These are phyloP conservation scores for Eurosta solidaginis DNA, from an alignment of 1,140 invertebrate species.

Conservation along the genomic window DNA sequence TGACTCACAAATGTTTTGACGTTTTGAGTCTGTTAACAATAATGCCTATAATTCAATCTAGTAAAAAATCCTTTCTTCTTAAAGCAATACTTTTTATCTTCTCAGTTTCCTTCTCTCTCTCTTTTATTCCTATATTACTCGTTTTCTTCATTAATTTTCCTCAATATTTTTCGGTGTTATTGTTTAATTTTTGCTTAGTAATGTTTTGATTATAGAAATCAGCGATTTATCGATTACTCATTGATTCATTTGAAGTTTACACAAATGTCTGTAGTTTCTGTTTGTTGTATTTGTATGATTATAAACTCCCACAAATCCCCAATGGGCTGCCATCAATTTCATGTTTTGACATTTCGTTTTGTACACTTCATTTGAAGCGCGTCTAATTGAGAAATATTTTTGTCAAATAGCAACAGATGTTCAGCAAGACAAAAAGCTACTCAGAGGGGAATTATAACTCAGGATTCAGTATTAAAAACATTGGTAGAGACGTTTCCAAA, in stretches of 20 bases:
- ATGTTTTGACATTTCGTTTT: slow-evolving; percentile 9
- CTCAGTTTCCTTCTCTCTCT: not conserved
- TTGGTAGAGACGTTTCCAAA: too few relatives aligned
- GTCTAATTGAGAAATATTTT: slow-evolving; percentile 26
- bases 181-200: slow-evolving; percentile 16
- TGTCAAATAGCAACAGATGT: not conserved
- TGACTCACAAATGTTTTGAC: not conserved
- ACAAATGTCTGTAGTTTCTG: not conserved
- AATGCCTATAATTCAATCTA: too few relatives aligned
- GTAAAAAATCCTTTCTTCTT: too few relatives aligned
- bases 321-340: slow-evolving; percentile 24
- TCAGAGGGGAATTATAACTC: not conserved
- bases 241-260: not conserved
- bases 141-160: too few relatives aligned
- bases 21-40: not conserved
- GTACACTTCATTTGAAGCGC: not conserved
- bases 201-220: not conserved
- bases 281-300: not conserved
- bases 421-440: not conserved
- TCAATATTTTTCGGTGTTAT: too few relatives aligned
- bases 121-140: not conserved
- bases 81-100: too few relatives aligned
- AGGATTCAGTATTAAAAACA: too few relatives aligned
- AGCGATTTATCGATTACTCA: not conserved
- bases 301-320: not conserved